phyloP scores from a whole-genome alignment of 2,888 invertebrate genomes.

The Panzeria rudis region DNA sequence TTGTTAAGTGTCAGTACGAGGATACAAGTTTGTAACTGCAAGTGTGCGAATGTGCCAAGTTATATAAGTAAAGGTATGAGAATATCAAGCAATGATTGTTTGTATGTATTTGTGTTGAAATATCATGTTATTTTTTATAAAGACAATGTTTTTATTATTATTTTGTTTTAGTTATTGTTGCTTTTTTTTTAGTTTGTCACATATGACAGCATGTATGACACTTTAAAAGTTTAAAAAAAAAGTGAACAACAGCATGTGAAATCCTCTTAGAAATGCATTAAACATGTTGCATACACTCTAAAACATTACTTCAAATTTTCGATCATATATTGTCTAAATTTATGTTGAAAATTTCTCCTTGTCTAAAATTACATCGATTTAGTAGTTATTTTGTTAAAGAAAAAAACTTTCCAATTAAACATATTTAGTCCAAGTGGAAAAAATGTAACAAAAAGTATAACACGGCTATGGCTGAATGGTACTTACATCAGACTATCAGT shows the following conservation, averaged over 20 bases:
- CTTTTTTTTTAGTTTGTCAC: slow-evolving; percentile 55
- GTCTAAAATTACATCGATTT: too few relatives aligned
- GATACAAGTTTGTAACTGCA: background rate
- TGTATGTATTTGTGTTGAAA: slow-evolving; percentile 27
- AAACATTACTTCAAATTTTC: too few relatives aligned
- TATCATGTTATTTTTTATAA: slow-evolving; percentile 33
- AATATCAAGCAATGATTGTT: background rate
- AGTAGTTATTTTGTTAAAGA: too few relatives aligned
- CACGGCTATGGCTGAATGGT: too few relatives aligned
- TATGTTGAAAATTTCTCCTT: too few relatives aligned
- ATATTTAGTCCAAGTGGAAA: too few relatives aligned
- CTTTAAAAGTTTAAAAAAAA: slow-evolving; percentile 37
- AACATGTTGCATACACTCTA: slow-evolving; percentile 51
- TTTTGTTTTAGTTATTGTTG: slow-evolving; percentile 16
- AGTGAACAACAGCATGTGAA: slow-evolving; percentile 29
- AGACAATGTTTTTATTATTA: slow-evolving; percentile 22
- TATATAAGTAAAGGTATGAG: slow-evolving; percentile 16
- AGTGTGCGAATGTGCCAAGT: background rate
- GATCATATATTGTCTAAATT: too few relatives aligned
- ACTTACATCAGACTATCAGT: too few relatives aligned
- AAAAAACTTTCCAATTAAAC: too few relatives aligned
- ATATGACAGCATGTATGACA: slow-evolving; percentile 57
- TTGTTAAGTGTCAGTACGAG: slow-evolving; percentile 51
- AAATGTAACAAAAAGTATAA: too few relatives aligned
- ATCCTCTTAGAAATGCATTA: slow-evolving; percentile 68